Evolutionary conservation across 2,888 invertebrate species (phyloP), one percentile per base, ranked within the genome.

Genomic region (Drosophila bunnanda): DNA sequence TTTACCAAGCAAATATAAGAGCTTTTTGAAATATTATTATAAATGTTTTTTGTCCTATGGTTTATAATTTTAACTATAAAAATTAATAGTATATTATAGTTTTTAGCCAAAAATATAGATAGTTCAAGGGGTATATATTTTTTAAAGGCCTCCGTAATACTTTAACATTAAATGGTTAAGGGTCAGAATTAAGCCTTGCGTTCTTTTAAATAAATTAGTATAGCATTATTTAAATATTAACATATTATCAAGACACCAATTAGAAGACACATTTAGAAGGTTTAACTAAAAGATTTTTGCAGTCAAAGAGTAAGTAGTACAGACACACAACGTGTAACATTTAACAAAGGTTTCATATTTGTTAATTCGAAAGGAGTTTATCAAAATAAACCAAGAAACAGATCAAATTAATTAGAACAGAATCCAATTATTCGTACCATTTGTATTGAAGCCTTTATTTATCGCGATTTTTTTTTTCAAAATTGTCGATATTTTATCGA

Each of bases 401-500:
- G 75, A 78, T 52, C 70, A 77, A 57, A 68, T 59, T 61, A 76
- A 69, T 60, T 57, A 69, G 60, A 78, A 79, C 25, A 53, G 64
- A 83, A 78, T 53, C 28, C 78, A 81, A 74, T 90, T 88, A 87
- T 88, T 88, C 91, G 90, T 91, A 91, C 91, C 91, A 91, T 91
- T 90, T 91, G 91, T 86, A 91, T 89, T 79, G 91, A 91, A 83
- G 91, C 91, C 91, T 91, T 81, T 86, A 48, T 36, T 36, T 46
- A 48, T 59, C 64, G 39, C 64, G 39, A 59, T 28, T 76, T 72
- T 77, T 72, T 77, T 44, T 39, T 25, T 60, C 30, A 38, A 68
- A 70, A 73, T 54, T 70, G 66, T 68, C 57, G 57, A 52, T 22
- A 39, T 10, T 44, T 50, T 69, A 57, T 69, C 65, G 68, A 75